A percentile compares a stretch with the other conserved stretches of the same genome.
phyloP scores from a whole-genome alignment of 2,888 invertebrate species.

The Platycheirus albimanus region DNA sequence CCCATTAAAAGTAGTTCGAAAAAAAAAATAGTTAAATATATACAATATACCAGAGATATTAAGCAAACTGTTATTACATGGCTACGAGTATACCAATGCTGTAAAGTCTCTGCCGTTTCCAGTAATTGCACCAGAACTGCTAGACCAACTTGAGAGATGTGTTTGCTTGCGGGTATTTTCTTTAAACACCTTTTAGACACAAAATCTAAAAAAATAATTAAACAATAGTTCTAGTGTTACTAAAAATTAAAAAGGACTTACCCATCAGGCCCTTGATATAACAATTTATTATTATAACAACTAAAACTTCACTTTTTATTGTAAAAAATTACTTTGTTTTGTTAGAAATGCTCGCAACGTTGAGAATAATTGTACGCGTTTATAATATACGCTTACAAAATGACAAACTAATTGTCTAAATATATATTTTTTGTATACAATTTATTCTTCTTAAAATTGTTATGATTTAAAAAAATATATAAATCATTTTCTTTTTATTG shows the following conservation, averaged over 20 bases:
- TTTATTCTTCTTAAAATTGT: slow-evolving; percentile 43
- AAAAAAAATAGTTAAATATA: slow-evolving; percentile 29
- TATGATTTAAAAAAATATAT: too few species aligned
- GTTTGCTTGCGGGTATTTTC: slow-evolving; percentile 4
- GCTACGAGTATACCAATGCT: slow-evolving; percentile 40
- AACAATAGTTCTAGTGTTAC: slow-evolving; percentile 59
- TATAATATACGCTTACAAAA: slow-evolving; percentile 28
- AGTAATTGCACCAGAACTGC: slow-evolving; percentile 31
- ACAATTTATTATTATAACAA: slow-evolving; percentile 17
- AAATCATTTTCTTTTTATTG: slow-evolving; percentile 23
- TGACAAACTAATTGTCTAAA: slow-evolving; percentile 57
- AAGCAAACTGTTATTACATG: slow-evolving; percentile 36
- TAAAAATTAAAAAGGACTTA: slow-evolving; percentile 69
- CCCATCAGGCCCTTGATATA: slow-evolving; percentile 63
- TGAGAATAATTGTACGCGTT: slow-evolving; percentile 32
- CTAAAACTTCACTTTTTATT: slow-evolving; percentile 38
- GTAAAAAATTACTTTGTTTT: too few species aligned
- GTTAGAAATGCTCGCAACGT: slow-evolving; percentile 23
- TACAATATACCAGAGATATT: slow-evolving; percentile 29
- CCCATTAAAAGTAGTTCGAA: too few species aligned
- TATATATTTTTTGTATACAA: slow-evolving; percentile 23
- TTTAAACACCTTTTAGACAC: slow-evolving; percentile 18
- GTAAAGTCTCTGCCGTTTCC: slow-evolving; percentile 39
- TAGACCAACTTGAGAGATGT: slow-evolving; percentile 36
- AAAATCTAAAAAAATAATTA: slow-evolving; percentile 43